Conservation (phyloP, 2,888 invertebrate genomes). For the Chaetoderma sp. region DNA sequence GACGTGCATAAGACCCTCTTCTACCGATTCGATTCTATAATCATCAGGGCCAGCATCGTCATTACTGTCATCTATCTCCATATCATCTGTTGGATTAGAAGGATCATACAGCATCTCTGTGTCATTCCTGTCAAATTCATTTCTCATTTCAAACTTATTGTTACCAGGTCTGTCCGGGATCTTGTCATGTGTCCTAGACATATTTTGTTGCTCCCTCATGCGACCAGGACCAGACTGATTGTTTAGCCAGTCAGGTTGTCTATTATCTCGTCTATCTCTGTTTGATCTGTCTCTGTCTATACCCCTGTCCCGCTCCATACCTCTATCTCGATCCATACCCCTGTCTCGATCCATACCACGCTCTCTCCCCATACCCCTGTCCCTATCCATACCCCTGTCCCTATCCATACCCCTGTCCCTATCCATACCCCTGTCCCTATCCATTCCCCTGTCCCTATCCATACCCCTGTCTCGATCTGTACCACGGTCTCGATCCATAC, state of each 20-base stretch:
- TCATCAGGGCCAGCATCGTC: no score
- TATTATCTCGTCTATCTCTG: slow-evolving; percentile 8
- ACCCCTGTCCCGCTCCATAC: slow-evolving; percentile 29
- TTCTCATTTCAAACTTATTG: neutral
- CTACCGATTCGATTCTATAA: no score
- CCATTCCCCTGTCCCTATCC: slow-evolving; percentile 55
- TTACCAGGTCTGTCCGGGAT: no score
- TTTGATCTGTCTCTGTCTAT: slow-evolving; percentile 34
- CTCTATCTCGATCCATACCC: slow-evolving; percentile 25
- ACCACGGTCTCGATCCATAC: slow-evolving; percentile 28
- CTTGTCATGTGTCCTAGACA: no score
- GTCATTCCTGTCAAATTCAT: no score
- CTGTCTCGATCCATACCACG: slow-evolving; percentile 17
- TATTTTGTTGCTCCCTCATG: no score
- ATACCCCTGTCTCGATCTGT: slow-evolving; percentile 51
- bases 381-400: slow-evolving; percentile 7
- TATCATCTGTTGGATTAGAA: slow-evolving; percentile 3
- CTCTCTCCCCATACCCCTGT: slow-evolving; percentile 12
- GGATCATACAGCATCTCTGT: no score
- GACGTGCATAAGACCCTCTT: no score
- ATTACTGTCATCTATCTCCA: no score
- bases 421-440: slow-evolving; percentile 66
- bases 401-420: slow-evolving; percentile 18
- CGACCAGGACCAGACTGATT: no score
- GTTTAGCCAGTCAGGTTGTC: no score